Conservation (phyloP, 2,113 vertebrate species). For the Gavia stellata region DNA sequence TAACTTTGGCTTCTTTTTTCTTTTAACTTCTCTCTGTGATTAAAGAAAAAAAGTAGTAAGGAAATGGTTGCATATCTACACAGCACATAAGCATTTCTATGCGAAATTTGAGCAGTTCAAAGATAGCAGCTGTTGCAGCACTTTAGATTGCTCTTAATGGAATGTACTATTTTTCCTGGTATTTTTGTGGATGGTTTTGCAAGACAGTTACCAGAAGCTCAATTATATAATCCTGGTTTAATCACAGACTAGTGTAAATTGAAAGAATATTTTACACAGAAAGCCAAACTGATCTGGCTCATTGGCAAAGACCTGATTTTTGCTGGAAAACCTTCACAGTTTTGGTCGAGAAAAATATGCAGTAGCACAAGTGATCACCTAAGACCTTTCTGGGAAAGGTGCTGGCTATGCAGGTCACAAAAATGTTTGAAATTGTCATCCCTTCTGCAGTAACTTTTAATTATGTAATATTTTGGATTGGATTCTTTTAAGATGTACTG, state of each 20-base stretch:
- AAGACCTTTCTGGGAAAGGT: not conserved
- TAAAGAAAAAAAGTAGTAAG: not conserved
- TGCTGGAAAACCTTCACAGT: not conserved
- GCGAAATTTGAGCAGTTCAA: not conserved
- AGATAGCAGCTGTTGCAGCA: not conserved
- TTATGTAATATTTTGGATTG: not conserved
- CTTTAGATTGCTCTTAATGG: not conserved
- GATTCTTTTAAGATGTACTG: not conserved
- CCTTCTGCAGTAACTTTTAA: not conserved
- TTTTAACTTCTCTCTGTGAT: not conserved
- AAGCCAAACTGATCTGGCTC: not conserved
- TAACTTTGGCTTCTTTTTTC: not conserved
- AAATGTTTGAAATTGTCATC: not conserved
- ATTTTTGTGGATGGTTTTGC: not conserved
- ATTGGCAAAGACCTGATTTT: not conserved
- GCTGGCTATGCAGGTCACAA: not conserved
- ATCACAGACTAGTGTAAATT: not conserved
- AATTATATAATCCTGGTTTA: conserved; percentile 28
- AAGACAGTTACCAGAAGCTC: not conserved
- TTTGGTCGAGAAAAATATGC: not conserved
- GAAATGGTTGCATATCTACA: not conserved
- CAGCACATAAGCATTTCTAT: not conserved
- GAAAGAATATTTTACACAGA: not conserved
- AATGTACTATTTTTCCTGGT: not conserved
- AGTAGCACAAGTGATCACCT: not conserved